These are phyloP conservation scores for Formica selysi DNA, from an alignment of 1,140 invertebrate genomes.

Conservation along the genomic window DNA sequence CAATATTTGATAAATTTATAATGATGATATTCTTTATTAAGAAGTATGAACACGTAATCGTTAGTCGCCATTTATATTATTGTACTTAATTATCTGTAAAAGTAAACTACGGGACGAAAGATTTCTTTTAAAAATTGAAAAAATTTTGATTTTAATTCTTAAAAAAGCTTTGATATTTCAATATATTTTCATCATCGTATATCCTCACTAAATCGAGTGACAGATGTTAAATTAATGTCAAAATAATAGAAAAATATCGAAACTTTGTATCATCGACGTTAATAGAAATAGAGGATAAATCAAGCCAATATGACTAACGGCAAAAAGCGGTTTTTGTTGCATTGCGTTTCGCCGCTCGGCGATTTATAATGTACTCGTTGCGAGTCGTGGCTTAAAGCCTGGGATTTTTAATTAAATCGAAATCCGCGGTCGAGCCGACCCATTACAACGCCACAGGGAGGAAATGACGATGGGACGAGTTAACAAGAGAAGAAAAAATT, in stretches of 20 bases:
- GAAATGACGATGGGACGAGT: constrained; percentile 9
- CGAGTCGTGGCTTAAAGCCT: constrained; percentile 54
- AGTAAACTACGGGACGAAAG: not conserved
- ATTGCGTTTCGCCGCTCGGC: not conserved
- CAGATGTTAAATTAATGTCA: not conserved
- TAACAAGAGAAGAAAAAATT: not conserved
- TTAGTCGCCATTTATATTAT: not conserved
- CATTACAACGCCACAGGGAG: constrained; percentile 42
- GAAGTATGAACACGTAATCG: not conserved
- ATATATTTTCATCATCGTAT: not conserved
- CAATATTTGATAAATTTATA: not conserved
- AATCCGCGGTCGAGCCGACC: constrained; percentile 42
- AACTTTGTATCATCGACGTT: not conserved
- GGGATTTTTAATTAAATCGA: constrained; percentile 72
- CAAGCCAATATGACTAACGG: constrained; percentile 20
- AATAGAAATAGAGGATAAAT: constrained; percentile 48
- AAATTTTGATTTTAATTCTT: not conserved
- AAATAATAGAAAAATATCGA: constrained; percentile 12
- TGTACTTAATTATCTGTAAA: not conserved
- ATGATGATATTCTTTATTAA: not conserved
- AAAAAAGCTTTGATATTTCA: not conserved
- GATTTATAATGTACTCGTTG: constrained; percentile 67
- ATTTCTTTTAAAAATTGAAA: not conserved
- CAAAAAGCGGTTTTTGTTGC: constrained; percentile 37
- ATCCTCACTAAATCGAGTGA: not conserved